phyloP scores from a whole-genome alignment of 2,113 vertebrate species.

The Rhegmatorhina hoffmannsi region DNA sequence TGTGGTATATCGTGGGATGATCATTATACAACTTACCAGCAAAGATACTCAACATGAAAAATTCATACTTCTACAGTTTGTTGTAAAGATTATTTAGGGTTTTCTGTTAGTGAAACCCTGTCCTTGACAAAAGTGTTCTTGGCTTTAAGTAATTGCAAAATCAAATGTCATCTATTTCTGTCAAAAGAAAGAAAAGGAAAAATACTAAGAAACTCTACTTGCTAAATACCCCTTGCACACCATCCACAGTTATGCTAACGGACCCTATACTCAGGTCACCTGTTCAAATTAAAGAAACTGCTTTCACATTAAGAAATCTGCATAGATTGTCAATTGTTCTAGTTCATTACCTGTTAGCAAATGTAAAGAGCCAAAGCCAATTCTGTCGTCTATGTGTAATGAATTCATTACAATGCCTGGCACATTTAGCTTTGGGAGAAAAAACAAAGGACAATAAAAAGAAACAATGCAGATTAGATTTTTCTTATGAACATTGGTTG shows the following conservation, averaged over 20 bases:
- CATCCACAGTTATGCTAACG: background rate
- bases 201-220: background rate
- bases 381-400: slow-evolving; percentile 16
- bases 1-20: background rate
- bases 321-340: slow-evolving; percentile 35
- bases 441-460: slow-evolving; percentile 2
- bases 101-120: background rate
- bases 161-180: background rate
- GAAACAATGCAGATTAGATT: background rate
- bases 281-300: slow-evolving; percentile 43
- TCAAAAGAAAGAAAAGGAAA: background rate
- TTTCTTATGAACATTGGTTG: background rate
- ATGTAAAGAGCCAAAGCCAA: slow-evolving; percentile 20
- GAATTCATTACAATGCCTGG: slow-evolving; percentile 1
- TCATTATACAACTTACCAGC: background rate
- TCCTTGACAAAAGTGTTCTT: background rate
- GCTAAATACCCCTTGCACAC: background rate
- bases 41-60: background rate
- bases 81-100: background rate
- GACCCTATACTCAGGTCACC: slow-evolving; percentile 1
- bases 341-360: slow-evolving; percentile 44
- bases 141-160: background rate
- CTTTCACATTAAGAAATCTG: slow-evolving; percentile 41
- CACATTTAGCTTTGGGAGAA: background rate
- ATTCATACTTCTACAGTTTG: background rate